These are phyloP conservation scores for Oligia strigilis DNA, from an alignment of 2,888 invertebrate genomes.

Conservation along the genomic window DNA sequence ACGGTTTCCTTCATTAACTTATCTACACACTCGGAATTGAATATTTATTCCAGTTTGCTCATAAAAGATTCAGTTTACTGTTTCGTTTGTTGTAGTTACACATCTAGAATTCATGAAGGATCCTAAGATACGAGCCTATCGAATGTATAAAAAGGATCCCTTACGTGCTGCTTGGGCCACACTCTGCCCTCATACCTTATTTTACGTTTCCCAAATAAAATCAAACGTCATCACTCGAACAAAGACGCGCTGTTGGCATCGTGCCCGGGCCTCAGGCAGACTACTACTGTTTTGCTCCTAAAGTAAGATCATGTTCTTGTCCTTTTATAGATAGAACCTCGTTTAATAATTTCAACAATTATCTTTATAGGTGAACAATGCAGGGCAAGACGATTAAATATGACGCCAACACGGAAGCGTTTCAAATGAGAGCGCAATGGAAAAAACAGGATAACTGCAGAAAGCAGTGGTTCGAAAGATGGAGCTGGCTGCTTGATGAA, in stretches of 20 bases:
- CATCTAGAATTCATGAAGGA: slow-evolving; percentile 10
- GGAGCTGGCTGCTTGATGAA: slow-evolving; percentile 87
- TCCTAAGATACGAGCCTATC: background rate
- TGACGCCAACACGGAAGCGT: slow-evolving; percentile 86
- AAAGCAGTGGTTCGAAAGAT: slow-evolving; percentile 83
- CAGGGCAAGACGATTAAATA: slow-evolving; percentile 71
- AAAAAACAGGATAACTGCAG: slow-evolving; percentile 84
- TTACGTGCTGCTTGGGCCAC: background rate
- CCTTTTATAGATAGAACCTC: slow-evolving; percentile 41
- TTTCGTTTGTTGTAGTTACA: slow-evolving; percentile 4
- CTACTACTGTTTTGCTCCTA: slow-evolving; percentile 50
- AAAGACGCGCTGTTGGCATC: slow-evolving; percentile 50
- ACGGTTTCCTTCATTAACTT: slow-evolving; percentile 42
- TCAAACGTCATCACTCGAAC: slow-evolving; percentile 52
- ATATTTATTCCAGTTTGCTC: slow-evolving; percentile 20
- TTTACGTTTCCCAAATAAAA: slow-evolving; percentile 46
- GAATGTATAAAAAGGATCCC: background rate
- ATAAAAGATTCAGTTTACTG: slow-evolving; percentile 4
- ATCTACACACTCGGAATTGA: slow-evolving; percentile 36
- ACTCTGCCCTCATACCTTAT: slow-evolving; percentile 14
- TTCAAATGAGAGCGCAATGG: slow-evolving; percentile 88
- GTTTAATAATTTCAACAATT: slow-evolving; percentile 6
- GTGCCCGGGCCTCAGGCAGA: slow-evolving; percentile 44
- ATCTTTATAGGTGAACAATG: slow-evolving; percentile 62
- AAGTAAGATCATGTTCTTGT: slow-evolving; percentile 27